A percentile compares a stretch with the other conserved stretches of the same genome.
These are phyloP conservation scores for Paguma larvata DNA, from an alignment of 2,797 vertebrate genomes.

Conservation along the genomic window DNA sequence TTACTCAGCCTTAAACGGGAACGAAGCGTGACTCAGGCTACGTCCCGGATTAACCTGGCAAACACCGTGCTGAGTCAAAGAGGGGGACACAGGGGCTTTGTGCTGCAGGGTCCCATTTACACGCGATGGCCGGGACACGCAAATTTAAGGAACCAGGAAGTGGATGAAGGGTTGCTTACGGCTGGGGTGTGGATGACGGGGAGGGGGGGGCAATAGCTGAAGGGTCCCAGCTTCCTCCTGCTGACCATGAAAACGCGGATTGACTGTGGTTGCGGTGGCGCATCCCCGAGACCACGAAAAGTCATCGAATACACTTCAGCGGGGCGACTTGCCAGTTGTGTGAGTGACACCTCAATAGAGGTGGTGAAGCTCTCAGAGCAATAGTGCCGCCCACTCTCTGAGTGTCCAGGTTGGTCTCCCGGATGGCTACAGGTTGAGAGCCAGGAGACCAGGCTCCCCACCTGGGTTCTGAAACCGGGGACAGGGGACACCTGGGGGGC, in stretches of 20 bases:
- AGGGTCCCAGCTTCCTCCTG: background rate
- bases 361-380: background rate
- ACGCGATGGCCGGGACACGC: background rate
- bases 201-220: background rate
- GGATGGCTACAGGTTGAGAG: background rate
- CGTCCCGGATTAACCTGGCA: no score
- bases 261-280: no score
- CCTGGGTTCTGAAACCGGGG: background rate
- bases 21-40: background rate
- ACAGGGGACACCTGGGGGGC: no score
- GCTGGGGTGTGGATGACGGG: background rate
- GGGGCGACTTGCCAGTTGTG: background rate
- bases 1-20: background rate
- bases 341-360: background rate
- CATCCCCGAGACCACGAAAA: background rate
- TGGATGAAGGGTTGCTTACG: background rate
- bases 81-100: background rate
- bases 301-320: background rate
- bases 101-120: background rate
- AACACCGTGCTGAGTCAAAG: background rate
- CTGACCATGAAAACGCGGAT: background rate
- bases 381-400: background rate
- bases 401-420: background rate
- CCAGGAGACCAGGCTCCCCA: background rate
- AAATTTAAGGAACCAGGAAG: background rate